Conservation (phyloP, 2,888 invertebrate genomes). For the Drosophila anomalata region DNA sequence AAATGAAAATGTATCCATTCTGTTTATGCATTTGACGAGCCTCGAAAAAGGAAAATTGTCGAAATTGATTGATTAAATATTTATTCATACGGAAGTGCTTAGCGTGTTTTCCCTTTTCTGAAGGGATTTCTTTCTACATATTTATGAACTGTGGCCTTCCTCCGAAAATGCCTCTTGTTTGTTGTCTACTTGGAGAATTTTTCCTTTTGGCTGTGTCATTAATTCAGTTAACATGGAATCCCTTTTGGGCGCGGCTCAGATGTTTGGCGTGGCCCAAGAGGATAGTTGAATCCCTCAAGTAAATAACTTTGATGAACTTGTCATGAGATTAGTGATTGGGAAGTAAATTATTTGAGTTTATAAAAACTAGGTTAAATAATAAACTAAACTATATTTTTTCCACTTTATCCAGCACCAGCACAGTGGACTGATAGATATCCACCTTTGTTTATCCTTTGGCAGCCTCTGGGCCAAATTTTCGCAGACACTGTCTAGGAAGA, state of each 20-base stretch:
- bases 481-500: background rate
- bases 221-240: constrained; percentile 37
- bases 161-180: constrained; percentile 7
- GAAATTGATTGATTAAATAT: constrained; percentile 49
- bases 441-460: background rate
- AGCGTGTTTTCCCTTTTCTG: constrained; percentile 40
- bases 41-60: constrained; percentile 49
- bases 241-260: constrained; percentile 20
- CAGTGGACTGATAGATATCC: no score
- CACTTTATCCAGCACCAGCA: no score
- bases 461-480: constrained; percentile 9
- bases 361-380: background rate
- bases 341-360: background rate
- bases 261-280: background rate
- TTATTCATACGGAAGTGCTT: constrained; percentile 61
- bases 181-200: constrained; percentile 26
- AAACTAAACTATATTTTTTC: background rate
- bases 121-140: constrained; percentile 31
- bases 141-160: constrained; percentile 36
- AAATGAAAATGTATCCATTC: constrained; percentile 53
- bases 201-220: constrained; percentile 37
- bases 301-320: constrained; percentile 7
- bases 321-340: background rate
- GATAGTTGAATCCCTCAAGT: constrained; percentile 1
- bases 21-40: constrained; percentile 42